Evolutionary conservation across 2,888 invertebrate species (phyloP).

Genomic region (Fragum fragum): DNA sequence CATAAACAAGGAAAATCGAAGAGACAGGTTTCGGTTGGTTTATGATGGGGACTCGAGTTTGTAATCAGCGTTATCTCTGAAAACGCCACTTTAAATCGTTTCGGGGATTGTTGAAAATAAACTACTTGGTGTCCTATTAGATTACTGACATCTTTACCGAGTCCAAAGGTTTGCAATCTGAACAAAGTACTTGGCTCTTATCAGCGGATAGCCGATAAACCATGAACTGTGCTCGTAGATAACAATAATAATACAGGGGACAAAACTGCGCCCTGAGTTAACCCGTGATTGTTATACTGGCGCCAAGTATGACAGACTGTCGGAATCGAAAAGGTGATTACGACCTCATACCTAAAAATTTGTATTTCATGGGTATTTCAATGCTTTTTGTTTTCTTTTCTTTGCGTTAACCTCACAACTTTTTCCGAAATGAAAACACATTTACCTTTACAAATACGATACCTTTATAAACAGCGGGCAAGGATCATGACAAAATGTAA

Average conservation of each 20-base stretch:
- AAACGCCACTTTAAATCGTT: conserved; percentile 44
- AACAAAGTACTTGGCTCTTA: conserved; percentile 50
- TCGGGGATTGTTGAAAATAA: conserved; percentile 38
- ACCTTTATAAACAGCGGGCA: no score
- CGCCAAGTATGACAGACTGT: conserved; percentile 31
- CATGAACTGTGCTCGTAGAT: conserved; percentile 21
- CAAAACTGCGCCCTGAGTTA: conserved; percentile 51
- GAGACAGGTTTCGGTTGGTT: conserved; percentile 3
- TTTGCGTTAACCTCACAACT: no score
- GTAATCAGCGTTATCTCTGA: conserved; percentile 15
- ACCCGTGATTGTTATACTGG: conserved; percentile 43
- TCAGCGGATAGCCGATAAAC: conserved; percentile 39
- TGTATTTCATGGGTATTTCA: no score
- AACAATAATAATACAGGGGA: conserved; percentile 42
- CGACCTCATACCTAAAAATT: no score
- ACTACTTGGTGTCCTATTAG: conserved; percentile 40
- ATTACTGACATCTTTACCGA: neutral
- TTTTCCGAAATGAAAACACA: no score
- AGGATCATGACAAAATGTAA: no score
- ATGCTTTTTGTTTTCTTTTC: no score
- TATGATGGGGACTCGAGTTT: conserved; percentile 4
- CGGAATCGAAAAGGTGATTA: neutral
- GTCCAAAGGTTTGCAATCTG: conserved; percentile 55
- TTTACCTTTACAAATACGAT: no score
- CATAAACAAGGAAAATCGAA: neutral